A percentile compares a stretch with the other conserved stretches of the same genome.
Conservation (phyloP, 2,888 invertebrate species). For the Alloscopus bannaensis region DNA sequence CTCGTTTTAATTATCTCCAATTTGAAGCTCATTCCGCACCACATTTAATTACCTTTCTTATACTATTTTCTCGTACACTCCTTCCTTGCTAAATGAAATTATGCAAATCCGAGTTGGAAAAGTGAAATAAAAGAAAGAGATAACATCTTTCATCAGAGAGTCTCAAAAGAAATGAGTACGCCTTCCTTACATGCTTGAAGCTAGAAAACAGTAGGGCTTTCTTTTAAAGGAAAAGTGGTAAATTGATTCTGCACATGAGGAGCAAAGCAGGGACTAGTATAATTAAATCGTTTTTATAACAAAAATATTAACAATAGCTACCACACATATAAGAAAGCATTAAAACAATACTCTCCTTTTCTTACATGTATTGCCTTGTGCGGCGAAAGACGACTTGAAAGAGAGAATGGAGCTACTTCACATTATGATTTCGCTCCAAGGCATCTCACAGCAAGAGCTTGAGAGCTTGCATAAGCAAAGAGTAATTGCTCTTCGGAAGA, state of each 20-base stretch:
- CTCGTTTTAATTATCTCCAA: no score
- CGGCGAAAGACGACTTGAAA: no score
- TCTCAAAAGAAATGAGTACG: no score
- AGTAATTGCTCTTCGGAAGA: conserved; percentile 59
- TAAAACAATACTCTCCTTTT: no score
- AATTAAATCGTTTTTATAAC: conserved; percentile 44
- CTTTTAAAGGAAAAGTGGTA: conserved; percentile 33
- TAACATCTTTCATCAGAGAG: conserved; percentile 38
- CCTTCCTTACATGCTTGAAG: no score
- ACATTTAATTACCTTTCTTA: no score
- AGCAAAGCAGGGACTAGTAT: conserved; percentile 28
- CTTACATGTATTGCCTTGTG: no score
- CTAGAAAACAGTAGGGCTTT: conserved; percentile 10
- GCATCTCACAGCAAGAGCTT: conserved; percentile 55
- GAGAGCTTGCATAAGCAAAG: conserved; percentile 47
- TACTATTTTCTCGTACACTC: not conserved
- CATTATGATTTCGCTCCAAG: conserved; percentile 40
- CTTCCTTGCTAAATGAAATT: conserved; percentile 8
- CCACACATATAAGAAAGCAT: no score
- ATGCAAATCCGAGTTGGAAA: conserved; percentile 34
- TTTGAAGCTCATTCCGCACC: no score
- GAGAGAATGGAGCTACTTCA: conserved; percentile 62
- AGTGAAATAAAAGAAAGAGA: conserved; percentile 31
- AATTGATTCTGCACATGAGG: conserved; percentile 37
- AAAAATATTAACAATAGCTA: conserved; percentile 34